Base-by-base conservation (phyloP, 2,113 vertebrate species). In the Formicarius rufipectus region DNA sequence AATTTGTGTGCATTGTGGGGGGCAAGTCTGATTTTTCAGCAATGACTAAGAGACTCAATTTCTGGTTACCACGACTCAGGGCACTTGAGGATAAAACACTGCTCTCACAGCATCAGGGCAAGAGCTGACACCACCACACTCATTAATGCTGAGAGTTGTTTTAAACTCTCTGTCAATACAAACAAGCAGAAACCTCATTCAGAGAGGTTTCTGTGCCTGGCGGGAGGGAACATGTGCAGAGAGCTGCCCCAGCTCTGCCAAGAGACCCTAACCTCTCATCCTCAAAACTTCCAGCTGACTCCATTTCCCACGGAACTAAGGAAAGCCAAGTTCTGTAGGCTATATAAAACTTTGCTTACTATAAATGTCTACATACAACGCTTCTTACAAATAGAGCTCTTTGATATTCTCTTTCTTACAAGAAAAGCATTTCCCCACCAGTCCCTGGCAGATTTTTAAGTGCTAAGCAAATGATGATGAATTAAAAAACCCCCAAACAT, bases 101-200 rank as follows among this genome's bases (percentile, higher is more conserved):
- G 5, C 35, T 80, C 75, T 67, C 60, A 27, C 28, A 71, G 80
- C 56, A 79, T n/a, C 73, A 44, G 80, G 42, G 35, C 64, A 37
- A 72, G 77, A 87, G 74, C 87, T 52, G 77, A 84, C 75, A 90
- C 37, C 44, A 30, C 59, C 35, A 66, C 30, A 4, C 47, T 67
- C 79, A 71, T 58, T 47, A 91, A 33, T 8, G 50, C 45, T 37
- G 42, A 0, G 20, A 25, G 63, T 11, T 35, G 50, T 2, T 25
- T 28, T 64, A 72, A 60, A 80, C 0, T 0, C 64, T 60, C 69
- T 25, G 74, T 76, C 75, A 77, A 71, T 47, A 86, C 14, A 83
- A 86, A 86, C 78, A 78, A 92, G 85, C 64, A 87, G 68, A 82
- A 89, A 60, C 59, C 72, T 83, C 90, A 76, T 73, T 94, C 84